Percentiles rank a stretch among this genome's conserved stretches.
phyloP scores from a whole-genome alignment of 2,113 vertebrate species.

The Cathartes aura region DNA sequence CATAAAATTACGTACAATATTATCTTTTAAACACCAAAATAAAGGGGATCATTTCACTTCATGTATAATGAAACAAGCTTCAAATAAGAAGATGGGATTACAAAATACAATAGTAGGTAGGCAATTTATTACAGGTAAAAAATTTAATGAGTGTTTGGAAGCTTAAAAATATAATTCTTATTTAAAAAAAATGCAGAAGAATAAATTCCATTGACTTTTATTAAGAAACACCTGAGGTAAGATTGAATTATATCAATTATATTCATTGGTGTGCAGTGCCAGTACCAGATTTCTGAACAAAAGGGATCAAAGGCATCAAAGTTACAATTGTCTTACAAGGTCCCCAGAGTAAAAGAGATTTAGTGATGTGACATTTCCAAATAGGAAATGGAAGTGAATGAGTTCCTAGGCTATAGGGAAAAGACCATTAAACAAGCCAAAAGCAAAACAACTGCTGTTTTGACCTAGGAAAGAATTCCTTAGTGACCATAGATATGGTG shows the following conservation, averaged over 20 bases:
- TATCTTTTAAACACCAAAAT: not conserved
- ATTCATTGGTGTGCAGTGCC: not conserved
- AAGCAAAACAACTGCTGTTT: not conserved
- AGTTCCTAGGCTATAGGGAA: not conserved
- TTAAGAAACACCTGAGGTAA: not conserved
- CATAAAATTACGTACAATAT: not conserved
- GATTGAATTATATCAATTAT: not conserved
- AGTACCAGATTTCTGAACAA: not conserved
- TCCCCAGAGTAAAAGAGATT: not conserved
- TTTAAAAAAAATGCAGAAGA: not conserved
- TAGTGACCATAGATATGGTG: not conserved
- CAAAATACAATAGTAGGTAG: not conserved
- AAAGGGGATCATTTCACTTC: not conserved
- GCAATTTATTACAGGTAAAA: not conserved
- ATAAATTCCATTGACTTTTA: not conserved
- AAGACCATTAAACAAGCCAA: not conserved
- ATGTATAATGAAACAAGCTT: not conserved
- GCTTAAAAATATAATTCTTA: not conserved
- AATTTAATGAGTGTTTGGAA: not conserved
- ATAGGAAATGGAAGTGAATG: not conserved
- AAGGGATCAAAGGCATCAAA: not conserved
- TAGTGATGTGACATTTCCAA: not conserved
- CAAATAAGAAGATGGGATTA: not conserved
- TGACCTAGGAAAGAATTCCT: not conserved
- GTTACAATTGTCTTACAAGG: not conserved